Evolutionary conservation across 2,888 invertebrate species (phyloP).

Genomic region (Disparrhopalites patrizii): DNA sequence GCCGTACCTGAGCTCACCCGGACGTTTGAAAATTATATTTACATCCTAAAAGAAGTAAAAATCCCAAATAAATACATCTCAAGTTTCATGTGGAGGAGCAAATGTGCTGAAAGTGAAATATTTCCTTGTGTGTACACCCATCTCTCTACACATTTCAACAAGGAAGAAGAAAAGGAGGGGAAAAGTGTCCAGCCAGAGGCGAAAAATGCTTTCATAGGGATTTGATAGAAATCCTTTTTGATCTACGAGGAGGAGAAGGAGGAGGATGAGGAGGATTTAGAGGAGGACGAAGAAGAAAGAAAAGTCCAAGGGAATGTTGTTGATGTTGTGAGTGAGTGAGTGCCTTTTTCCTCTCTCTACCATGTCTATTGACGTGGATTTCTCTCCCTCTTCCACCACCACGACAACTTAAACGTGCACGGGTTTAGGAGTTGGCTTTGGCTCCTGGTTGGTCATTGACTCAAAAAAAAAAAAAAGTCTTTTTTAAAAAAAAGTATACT

Average conservation of each 20-base stretch:
- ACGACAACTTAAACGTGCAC: constrained; percentile 7
- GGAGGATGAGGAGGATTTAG: background rate
- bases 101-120: constrained; percentile 22
- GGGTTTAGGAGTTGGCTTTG: constrained; percentile 24
- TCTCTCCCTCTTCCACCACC: no score
- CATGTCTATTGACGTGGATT: background rate
- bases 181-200: constrained; percentile 21
- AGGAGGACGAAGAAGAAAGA: background rate
- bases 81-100: background rate
- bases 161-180: no score
- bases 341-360: background rate
- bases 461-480: no score
- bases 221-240: background rate
- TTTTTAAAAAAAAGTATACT: no score
- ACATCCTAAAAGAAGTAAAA: no score
- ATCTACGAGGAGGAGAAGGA: background rate
- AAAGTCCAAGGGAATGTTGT: constrained; percentile 1
- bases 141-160: no score
- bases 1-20: no score
- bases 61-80: no score
- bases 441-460: constrained; percentile 26
- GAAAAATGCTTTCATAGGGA: constrained; percentile 4
- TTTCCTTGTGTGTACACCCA: no score
- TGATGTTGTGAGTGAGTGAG: background rate
- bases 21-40: no score